phyloP scores from a whole-genome alignment of 2,113 vertebrate species.

The Galemys pyrenaicus region DNA sequence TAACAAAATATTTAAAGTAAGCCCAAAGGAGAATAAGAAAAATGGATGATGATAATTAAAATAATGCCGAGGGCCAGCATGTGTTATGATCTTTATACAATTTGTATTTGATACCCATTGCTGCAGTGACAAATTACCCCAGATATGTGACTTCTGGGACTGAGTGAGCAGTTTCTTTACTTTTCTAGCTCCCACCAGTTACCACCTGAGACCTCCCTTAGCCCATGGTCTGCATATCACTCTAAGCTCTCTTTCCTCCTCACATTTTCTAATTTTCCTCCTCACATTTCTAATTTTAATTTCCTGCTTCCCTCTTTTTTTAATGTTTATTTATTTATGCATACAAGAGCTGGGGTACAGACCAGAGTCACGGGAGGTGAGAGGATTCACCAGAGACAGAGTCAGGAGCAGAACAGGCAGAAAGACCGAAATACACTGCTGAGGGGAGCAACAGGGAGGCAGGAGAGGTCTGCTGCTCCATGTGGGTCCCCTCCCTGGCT shows the following conservation, averaged over 20 bases:
- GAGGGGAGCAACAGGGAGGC: too few species aligned
- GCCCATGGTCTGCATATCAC: rapidly evolving
- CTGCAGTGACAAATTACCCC: neutral
- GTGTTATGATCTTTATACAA: neutral
- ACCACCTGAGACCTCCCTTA: neutral
- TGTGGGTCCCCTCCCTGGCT: too few species aligned
- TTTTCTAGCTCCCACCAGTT: neutral
- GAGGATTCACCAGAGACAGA: too few species aligned
- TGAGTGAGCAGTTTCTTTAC: rapidly evolving
- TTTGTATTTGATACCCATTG: neutral
- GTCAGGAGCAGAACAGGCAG: too few species aligned
- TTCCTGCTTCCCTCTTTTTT: too few species aligned
- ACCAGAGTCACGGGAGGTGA: too few species aligned
- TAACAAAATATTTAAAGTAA: neutral
- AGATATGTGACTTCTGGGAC: neutral
- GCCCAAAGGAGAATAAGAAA: neutral
- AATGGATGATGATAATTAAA: neutral
- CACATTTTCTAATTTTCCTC: neutral
- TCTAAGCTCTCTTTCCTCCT: neutral
- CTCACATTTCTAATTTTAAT: too few species aligned
- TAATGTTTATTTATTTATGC: too few species aligned
- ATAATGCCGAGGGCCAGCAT: neutral
- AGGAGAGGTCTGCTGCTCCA: too few species aligned
- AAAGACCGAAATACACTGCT: too few species aligned
- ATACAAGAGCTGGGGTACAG: too few species aligned